These are phyloP conservation scores for Mythimna pallens DNA, from an alignment of 2,888 invertebrate species.

Conservation along the genomic window DNA sequence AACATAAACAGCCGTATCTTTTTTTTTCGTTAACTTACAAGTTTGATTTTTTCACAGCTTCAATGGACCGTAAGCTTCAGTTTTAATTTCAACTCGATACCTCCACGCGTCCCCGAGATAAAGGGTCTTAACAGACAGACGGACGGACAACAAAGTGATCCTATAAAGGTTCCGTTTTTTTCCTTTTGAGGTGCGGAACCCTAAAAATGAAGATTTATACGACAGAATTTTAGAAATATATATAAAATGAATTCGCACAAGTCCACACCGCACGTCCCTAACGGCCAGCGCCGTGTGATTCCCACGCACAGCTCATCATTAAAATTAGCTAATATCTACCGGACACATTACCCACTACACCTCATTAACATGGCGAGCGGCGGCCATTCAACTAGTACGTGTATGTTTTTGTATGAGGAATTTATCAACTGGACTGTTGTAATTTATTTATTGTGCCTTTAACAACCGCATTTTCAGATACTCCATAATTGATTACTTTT, in stretches of 20 bases:
- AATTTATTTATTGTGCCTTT: neutral
- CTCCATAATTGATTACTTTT: neutral
- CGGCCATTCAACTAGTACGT: slow-evolving; percentile 18
- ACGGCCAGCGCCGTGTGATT: slow-evolving; percentile 33
- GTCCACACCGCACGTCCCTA: slow-evolving; percentile 12
- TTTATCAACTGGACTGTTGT: neutral
- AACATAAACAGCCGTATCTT: no score
- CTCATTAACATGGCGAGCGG: slow-evolving; percentile 7
- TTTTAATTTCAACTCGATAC: no score
- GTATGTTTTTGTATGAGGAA: neutral
- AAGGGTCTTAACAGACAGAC: no score
- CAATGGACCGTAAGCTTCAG: no score
- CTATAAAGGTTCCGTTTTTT: no score
- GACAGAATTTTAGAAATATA: neutral
- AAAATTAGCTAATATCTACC: slow-evolving; percentile 51
- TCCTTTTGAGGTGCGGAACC: no score
- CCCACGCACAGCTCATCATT: slow-evolving; percentile 59
- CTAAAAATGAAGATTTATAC: neutral
- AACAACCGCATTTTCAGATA: neutral
- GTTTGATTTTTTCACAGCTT: no score
- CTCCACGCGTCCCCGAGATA: no score
- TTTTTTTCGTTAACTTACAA: no score
- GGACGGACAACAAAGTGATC: no score
- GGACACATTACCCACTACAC: slow-evolving; percentile 33
- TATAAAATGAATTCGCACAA: slow-evolving; percentile 7